These are phyloP conservation scores for Heliconius sara DNA, from an alignment of 2,888 invertebrate genomes.

Conservation along the genomic window DNA sequence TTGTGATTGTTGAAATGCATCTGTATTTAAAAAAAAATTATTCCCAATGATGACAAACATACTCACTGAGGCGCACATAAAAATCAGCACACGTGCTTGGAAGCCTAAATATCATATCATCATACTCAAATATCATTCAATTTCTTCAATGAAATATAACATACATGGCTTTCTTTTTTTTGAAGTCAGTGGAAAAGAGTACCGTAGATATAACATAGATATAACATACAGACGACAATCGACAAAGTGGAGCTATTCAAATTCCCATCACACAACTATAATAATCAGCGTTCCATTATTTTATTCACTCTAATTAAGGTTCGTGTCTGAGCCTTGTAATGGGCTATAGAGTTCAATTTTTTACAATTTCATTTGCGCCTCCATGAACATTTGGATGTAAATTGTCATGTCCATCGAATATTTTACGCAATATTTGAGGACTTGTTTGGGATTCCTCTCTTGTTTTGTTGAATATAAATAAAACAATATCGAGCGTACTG, in stretches of 20 bases:
- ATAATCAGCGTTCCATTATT: slow-evolving; percentile 2
- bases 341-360: slow-evolving; percentile 34
- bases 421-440: slow-evolving; percentile 29
- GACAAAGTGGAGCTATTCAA: background rate
- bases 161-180: background rate
- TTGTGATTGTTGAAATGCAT: too few relatives aligned
- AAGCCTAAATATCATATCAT: too few relatives aligned
- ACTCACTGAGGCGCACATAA: too few relatives aligned
- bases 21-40: too few relatives aligned
- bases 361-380: slow-evolving; percentile 39
- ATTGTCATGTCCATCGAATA: slow-evolving; percentile 35
- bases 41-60: too few relatives aligned
- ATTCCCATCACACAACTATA: background rate
- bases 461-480: background rate
- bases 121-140: background rate
- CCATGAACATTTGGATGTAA: slow-evolving; percentile 35
- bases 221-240: background rate
- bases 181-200: background rate
- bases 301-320: slow-evolving; percentile 21
- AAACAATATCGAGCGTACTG: background rate
- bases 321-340: slow-evolving; percentile 27
- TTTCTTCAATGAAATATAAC: background rate
- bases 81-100: too few relatives aligned
- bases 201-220: background rate
- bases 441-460: slow-evolving; percentile 32